Percentiles rank a stretch among this genome's conserved stretches.
Conservation (phyloP, 2,888 invertebrate genomes). For the Fissipunctia ypsillon region DNA sequence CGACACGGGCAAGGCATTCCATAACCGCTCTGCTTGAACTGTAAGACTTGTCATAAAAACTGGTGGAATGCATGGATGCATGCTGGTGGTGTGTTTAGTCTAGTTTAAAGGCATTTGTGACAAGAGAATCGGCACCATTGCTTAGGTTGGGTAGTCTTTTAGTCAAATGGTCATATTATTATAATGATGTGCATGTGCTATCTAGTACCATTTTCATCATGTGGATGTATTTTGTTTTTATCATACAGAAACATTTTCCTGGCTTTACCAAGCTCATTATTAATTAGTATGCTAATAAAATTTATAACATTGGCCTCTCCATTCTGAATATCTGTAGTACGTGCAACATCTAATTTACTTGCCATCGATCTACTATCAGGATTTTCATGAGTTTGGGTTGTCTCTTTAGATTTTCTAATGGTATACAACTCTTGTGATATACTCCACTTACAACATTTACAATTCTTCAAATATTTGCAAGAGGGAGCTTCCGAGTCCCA, state of each 20-base stretch:
- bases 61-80: no score
- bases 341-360: slow-evolving; percentile 62
- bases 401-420: slow-evolving; percentile 64
- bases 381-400: slow-evolving; percentile 41
- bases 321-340: slow-evolving; percentile 58
- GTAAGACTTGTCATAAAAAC: no score
- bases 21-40: no score
- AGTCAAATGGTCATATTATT: background rate
- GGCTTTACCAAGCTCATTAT: slow-evolving; percentile 81
- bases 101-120: no score
- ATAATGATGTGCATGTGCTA: slow-evolving; percentile 44
- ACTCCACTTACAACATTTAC: slow-evolving; percentile 72
- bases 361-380: slow-evolving; percentile 58
- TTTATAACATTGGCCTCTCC: slow-evolving; percentile 74
- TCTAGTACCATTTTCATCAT: slow-evolving; percentile 69
- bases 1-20: no score
- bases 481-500: slow-evolving; percentile 71
- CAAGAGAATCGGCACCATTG: no score
- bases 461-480: slow-evolving; percentile 66
- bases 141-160: background rate
- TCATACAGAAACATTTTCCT: slow-evolving; percentile 80
- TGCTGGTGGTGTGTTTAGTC: no score
- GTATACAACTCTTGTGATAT: slow-evolving; percentile 66
- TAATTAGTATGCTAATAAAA: slow-evolving; percentile 80
- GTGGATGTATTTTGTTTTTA: slow-evolving; percentile 86